A percentile compares a stretch with the other conserved stretches of the same genome.
These are phyloP conservation scores for Cladopsammia gracilis DNA, from an alignment of 64 coral and sea anemone species.

Conservation along the genomic window DNA sequence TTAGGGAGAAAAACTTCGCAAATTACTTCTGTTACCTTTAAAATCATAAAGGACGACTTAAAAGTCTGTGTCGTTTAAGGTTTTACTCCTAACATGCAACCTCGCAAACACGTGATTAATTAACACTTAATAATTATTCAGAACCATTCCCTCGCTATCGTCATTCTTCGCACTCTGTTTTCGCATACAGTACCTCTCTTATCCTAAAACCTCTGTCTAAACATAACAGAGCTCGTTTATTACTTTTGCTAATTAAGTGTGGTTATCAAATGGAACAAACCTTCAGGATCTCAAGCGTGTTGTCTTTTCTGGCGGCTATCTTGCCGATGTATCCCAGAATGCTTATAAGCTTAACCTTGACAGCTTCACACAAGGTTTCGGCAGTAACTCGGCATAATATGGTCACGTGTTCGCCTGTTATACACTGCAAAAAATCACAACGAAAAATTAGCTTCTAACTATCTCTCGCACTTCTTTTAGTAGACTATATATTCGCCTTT, in stretches of 20 bases:
- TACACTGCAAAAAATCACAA: slow-evolving; percentile 30
- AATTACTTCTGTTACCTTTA: too few species aligned
- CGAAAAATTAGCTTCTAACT: not conserved
- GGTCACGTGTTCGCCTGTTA: slow-evolving; percentile 90
- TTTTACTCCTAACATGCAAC: too few species aligned
- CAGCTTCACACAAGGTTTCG: slow-evolving; percentile 74
- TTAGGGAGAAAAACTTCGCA: too few species aligned
- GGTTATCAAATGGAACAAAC: slow-evolving; percentile 10
- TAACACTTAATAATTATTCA: too few species aligned
- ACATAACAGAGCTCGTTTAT: not conserved
- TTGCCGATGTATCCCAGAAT: slow-evolving; percentile 95
- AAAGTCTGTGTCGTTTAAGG: too few species aligned
- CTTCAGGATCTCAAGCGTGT: slow-evolving; percentile 78
- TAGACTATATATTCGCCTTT: too few species aligned
- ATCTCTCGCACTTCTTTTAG: not conserved
- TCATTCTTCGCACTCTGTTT: too few species aligned
- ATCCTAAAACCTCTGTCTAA: too few species aligned
- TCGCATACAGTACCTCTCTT: too few species aligned
- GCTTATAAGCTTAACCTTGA: slow-evolving; percentile 92
- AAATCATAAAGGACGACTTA: too few species aligned
- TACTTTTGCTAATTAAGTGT: not conserved
- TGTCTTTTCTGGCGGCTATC: slow-evolving; percentile 76
- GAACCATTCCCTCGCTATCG: too few species aligned
- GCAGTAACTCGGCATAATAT: slow-evolving; percentile 66
- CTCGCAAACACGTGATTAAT: too few species aligned